A percentile compares a stretch with the other conserved stretches of the same genome.
These are phyloP conservation scores for Spisula solida DNA, from an alignment of 2,888 invertebrate genomes.

Conservation along the genomic window DNA sequence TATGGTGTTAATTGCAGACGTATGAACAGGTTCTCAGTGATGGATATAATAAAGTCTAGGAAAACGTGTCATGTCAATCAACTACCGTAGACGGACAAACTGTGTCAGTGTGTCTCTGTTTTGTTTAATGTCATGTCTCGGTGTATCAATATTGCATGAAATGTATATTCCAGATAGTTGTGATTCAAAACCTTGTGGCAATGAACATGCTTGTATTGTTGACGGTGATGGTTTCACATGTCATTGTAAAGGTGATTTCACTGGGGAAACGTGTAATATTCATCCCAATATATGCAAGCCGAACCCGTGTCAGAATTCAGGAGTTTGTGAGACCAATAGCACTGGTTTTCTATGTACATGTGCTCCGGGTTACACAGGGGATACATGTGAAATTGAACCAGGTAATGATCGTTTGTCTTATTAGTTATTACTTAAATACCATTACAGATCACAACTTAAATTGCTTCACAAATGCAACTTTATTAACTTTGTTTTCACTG, in stretches of 20 bases:
- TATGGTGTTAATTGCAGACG: too few relatives aligned
- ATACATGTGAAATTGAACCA: constrained; percentile 19
- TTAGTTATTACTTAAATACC: too few relatives aligned
- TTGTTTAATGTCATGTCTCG: too few relatives aligned
- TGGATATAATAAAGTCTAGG: too few relatives aligned
- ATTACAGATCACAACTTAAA: too few relatives aligned
- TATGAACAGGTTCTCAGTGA: too few relatives aligned
- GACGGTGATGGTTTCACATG: background rate
- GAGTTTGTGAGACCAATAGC: background rate
- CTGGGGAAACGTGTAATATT: background rate
- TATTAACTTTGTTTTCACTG: too few relatives aligned
- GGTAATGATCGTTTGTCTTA: background rate
- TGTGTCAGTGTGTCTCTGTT: too few relatives aligned
- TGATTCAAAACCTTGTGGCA: background rate
- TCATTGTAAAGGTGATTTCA: background rate
- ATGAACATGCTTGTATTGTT: background rate
- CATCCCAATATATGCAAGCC: background rate
- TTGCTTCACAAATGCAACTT: too few relatives aligned
- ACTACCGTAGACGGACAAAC: too few relatives aligned
- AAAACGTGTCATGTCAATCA: too few relatives aligned
- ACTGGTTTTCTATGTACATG: constrained; percentile 3
- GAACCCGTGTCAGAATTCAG: background rate
- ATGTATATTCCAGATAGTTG: background rate
- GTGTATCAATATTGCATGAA: too few relatives aligned
- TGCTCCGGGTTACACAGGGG: background rate